These are phyloP conservation scores for Lagria hirta DNA, from an alignment of 2,888 invertebrate genomes.

Conservation along the genomic window DNA sequence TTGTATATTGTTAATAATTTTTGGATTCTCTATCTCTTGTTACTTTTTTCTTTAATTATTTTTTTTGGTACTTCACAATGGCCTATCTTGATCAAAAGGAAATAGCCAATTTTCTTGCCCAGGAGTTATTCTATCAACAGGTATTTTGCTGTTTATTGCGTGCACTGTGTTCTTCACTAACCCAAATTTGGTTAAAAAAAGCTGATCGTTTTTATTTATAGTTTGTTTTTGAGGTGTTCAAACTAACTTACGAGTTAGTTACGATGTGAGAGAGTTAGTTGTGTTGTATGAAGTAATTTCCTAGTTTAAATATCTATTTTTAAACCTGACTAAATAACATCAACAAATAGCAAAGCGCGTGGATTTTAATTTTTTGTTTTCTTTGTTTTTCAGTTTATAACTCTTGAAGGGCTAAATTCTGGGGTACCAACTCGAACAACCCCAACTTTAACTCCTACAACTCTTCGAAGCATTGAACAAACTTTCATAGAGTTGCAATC, in stretches of 20 bases:
- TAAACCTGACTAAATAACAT: conserved; percentile 34
- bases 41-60: conserved; percentile 21
- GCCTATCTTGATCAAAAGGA: conserved; percentile 75
- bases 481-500: conserved; percentile 85
- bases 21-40: conserved; percentile 18
- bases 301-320: conserved; percentile 35
- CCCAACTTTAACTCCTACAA: conserved; percentile 92
- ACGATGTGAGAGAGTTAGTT: conserved; percentile 4
- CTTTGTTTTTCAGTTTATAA: conserved; percentile 81
- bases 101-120: conserved; percentile 81
- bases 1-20: conserved; percentile 11
- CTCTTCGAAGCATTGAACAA: conserved; percentile 88
- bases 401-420: conserved; percentile 82
- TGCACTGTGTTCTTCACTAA: too few relatives aligned
- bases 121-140: conserved; percentile 81
- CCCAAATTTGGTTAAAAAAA: too few relatives aligned
- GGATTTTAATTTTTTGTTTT: conserved; percentile 16
- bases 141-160: too few relatives aligned
- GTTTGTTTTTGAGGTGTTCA: background rate
- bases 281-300: conserved; percentile 27
- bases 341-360: conserved; percentile 20
- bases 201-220: too few relatives aligned
- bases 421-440: conserved; percentile 92
- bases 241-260: conserved; percentile 8
- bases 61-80: too few relatives aligned